phyloP scores from a whole-genome alignment of 2,797 vertebrate genomes.

The Pampus argenteus region DNA sequence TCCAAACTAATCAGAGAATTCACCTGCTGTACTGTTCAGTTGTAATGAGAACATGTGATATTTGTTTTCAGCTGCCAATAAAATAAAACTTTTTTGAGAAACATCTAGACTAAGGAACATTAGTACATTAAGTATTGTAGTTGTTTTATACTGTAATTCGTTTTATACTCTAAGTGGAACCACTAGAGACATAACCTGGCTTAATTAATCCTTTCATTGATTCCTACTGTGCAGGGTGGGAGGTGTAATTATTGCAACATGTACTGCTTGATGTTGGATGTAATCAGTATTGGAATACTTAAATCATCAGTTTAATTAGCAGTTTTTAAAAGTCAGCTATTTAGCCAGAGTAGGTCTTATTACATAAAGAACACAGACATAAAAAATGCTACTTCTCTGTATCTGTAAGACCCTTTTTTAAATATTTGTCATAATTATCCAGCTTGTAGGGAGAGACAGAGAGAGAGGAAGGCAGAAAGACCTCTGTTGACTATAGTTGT shows the following conservation, averaged over 20 bases:
- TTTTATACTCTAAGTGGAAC: background rate
- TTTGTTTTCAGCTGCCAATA: background rate
- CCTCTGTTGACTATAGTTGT: constrained; percentile 48
- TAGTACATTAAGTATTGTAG: background rate
- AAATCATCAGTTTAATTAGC: background rate
- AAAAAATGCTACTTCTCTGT: too few relatives aligned
- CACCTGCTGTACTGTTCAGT: constrained; percentile 9
- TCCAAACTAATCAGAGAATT: constrained; percentile 29
- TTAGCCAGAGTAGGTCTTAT: background rate
- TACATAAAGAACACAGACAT: too few relatives aligned
- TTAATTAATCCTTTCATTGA: background rate
- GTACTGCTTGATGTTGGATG: background rate
- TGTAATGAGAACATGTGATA: constrained; percentile 8
- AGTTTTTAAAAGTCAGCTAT: constrained; percentile 11
- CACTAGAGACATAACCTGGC: background rate
- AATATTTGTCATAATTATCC: too few relatives aligned
- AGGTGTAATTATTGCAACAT: background rate
- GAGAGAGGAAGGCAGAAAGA: constrained; percentile 6
- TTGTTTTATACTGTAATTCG: background rate
- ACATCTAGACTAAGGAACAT: background rate
- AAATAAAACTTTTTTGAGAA: background rate
- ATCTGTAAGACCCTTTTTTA: too few relatives aligned
- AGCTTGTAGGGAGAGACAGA: background rate
- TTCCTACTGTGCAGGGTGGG: background rate
- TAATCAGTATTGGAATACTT: constrained; percentile 11